These are phyloP conservation scores for Sinodicranocentrus sp. DNA, from an alignment of 2,888 invertebrate species.

Conservation along the genomic window DNA sequence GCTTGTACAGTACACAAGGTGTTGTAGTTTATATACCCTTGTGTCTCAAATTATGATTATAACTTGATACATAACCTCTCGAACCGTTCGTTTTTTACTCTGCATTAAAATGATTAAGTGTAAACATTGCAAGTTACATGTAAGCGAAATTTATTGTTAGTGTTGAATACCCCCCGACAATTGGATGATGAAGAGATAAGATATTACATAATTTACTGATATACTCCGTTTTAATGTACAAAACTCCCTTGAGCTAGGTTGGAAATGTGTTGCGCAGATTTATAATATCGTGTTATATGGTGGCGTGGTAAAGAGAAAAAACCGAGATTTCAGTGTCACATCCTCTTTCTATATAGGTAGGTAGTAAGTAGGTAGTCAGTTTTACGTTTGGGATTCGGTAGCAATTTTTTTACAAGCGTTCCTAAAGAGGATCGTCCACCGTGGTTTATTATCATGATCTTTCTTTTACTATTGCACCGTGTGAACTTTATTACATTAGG, in stretches of 20 bases:
- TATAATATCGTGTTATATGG: neutral
- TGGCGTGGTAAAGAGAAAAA: conserved; percentile 5
- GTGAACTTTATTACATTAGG: neutral
- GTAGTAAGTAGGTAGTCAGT: neutral
- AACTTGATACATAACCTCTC: conserved; percentile 40
- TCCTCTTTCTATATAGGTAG: too few relatives aligned
- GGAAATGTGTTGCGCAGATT: conserved; percentile 10
- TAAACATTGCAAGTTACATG: conserved; percentile 12
- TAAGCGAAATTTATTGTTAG: conserved; percentile 3
- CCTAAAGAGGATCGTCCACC: conserved; percentile 10
- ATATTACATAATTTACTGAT: neutral
- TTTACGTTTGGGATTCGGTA: neutral
- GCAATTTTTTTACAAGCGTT: conserved; percentile 3
- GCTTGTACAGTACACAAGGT: conserved; percentile 2
- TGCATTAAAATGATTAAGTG: conserved; percentile 50
- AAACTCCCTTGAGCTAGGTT: conserved; percentile 39
- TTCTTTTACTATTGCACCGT: neutral
- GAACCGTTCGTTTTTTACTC: conserved; percentile 37
- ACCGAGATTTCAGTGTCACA: conserved; percentile 33
- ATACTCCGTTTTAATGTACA: neutral
- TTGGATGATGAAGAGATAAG: neutral
- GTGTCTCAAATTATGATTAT: conserved; percentile 20
- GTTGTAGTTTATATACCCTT: neutral
- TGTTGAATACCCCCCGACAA: neutral
- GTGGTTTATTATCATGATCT: conserved; percentile 39